phyloP scores from a whole-genome alignment of 1,140 invertebrate genomes.

The Gonioctena quinquepunctata region DNA sequence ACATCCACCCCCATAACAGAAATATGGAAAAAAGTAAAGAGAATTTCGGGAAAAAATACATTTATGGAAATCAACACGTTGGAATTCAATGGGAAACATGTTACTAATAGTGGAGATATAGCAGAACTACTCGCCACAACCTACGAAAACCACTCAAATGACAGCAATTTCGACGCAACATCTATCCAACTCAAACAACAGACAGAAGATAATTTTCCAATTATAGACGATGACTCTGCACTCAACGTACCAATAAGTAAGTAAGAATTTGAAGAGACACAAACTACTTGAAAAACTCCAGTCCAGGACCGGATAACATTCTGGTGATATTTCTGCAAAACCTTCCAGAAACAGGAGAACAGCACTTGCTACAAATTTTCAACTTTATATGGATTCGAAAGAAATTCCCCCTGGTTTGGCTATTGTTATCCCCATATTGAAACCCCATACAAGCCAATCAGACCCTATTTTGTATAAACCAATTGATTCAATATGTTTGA shows the following conservation, averaged over 20 bases:
- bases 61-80: too few relatives aligned
- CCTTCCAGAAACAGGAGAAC: neutral
- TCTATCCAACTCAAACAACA: too few relatives aligned
- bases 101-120: too few relatives aligned
- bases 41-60: neutral
- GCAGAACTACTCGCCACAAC: too few relatives aligned
- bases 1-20: neutral
- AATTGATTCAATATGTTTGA: neutral
- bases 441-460: neutral
- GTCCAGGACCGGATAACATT: too few relatives aligned
- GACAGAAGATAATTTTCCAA: too few relatives aligned
- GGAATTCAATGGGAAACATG: too few relatives aligned
- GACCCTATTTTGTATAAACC: neutral
- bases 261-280: too few relatives aligned
- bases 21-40: slow-evolving; percentile 3
- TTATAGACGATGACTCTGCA: too few relatives aligned
- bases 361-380: neutral
- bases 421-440: neutral
- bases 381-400: neutral
- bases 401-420: neutral
- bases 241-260: too few relatives aligned
- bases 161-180: too few relatives aligned
- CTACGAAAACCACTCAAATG: too few relatives aligned
- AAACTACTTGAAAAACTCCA: neutral
- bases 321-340: neutral